These are phyloP conservation scores for Actinemys pallida DNA, from an alignment of 2,113 vertebrate species.

Conservation along the genomic window DNA sequence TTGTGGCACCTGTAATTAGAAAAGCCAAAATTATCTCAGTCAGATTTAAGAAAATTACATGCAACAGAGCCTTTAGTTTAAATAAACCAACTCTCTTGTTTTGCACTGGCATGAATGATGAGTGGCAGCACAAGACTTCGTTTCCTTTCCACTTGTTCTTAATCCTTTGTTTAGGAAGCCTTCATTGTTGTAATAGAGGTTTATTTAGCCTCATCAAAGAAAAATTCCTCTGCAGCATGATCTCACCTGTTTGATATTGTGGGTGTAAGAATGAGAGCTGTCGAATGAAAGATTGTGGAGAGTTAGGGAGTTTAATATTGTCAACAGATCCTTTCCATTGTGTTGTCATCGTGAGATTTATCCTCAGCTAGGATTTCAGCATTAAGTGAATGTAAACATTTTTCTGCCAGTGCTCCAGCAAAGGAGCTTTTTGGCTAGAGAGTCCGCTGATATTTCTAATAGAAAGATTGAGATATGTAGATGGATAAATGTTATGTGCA, in stretches of 20 bases:
- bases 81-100: constrained; percentile 51
- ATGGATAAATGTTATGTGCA: not conserved
- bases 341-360: not conserved
- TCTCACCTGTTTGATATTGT: constrained; percentile 10
- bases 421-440: not conserved
- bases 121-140: constrained; percentile 63
- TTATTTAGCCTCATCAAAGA: constrained; percentile 61
- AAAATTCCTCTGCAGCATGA: constrained; percentile 35
- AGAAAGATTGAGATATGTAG: not conserved
- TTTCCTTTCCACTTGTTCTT: constrained; percentile 59
- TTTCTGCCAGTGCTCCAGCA: not conserved
- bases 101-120: constrained; percentile 57
- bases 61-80: constrained; percentile 47
- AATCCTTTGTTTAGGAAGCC: constrained; percentile 72
- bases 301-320: not conserved
- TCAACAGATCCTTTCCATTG: not conserved
- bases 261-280: not conserved
- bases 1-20: not conserved
- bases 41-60: constrained; percentile 68
- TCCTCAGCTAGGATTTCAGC: not conserved
- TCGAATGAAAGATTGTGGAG: not conserved
- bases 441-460: not conserved
- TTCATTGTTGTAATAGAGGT: constrained; percentile 57
- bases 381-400: not conserved
- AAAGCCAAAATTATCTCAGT: constrained; percentile 68